Evolutionary conservation across 1,140 invertebrate genomes (phyloP), one percentile per base, ranked within the genome.

Genomic region (Copidosoma floridanum): DNA sequence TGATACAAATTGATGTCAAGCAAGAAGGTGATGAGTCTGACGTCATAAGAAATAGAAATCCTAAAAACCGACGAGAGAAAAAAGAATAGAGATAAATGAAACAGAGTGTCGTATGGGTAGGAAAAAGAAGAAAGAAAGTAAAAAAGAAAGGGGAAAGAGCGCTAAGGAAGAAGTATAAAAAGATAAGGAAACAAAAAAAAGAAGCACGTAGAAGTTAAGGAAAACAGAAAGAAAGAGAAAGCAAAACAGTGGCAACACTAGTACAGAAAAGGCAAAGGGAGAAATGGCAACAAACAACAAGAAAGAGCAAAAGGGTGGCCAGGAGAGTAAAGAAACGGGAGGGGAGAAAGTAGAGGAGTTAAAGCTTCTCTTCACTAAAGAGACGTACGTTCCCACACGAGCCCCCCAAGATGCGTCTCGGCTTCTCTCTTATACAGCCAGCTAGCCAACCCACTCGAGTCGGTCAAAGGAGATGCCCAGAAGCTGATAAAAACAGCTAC

Each of bases 401-500:
- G 75, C 77, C 76, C 70, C 76, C 77, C 77, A 78, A 79, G 76
- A 79, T 79, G 78, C 77, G 76, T 78, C 73, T 68, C 61, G 71
- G 68, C 70, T 67, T 69, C 66, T 37, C 40, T 59, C 53, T 44
- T 57, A 61, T 63, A 63, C 64, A 71, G 66, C 66, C 43, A 63
- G 67, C 56, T 69, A 71, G 44, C 63, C 64, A 71, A 66, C 66
- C 43, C 61, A 66, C 56, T 69, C 70, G 44, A 57, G 32, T 20
- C 18, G 69, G 72, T 71, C 71, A 73, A 69, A 69, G 69, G 71
- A 74, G 77, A 81, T 79, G 73, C 75, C 75, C 74, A 78, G 77
- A 77, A 80, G 76, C 77, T 78, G 76, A 79, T 79, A 79, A 79
- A 80, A 79, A 78, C 75, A 76, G 75, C 76, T 79, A 78, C 77